Evolutionary conservation across 2,888 invertebrate genomes (phyloP), one percentile per base, ranked within the genome.

Genomic region (Capitulum mitella): DNA sequence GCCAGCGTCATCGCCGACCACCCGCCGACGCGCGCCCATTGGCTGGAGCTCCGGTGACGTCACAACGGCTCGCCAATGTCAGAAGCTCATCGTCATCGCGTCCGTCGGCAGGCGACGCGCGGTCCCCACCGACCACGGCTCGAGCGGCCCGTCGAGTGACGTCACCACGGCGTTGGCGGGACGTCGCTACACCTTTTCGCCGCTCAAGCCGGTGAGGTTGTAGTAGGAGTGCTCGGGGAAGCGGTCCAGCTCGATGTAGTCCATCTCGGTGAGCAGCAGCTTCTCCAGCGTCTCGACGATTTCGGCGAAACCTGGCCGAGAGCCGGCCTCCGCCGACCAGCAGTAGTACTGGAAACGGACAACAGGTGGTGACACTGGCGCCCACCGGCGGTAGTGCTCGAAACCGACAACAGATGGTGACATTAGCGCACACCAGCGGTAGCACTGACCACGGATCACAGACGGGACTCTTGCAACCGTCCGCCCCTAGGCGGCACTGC

Each of bases 371-470:
- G 64, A 29, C 6, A 29, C 3, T 3, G 3, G 58, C 6, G n/a
- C 91, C 81, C 94, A 93, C 97, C 97, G 97, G 85, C 97, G 97
- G 85, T 95, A 95, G 85, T 92, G 95, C 96, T 76, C 46, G n/a
- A 37, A 37, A 8, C 1, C 16, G 26, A 40, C 37, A 40, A 70
- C 3, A 70, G 8, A 26, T 40, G 70, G 37, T 37, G 64, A 29
- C 6, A 29, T n/a, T 3, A 3, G 58, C 6, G n/a, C 91, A 81
- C 94, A 93, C 97, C 97, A 97, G 85, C 97, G 97, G 85, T 95
- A 95, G 85, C n/a, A n/a, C n/a, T n/a, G n/a, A n/a, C n/a, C n/a
- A n/a, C n/a, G n/a, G n/a, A n/a, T n/a, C n/a, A n/a, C n/a, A n/a
- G n/a, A n/a, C n/a, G n/a, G n/a, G n/a, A n/a, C n/a, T n/a, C n/a